These are phyloP conservation scores for Hybos culiciformis DNA, from an alignment of 2,888 invertebrate genomes.

Conservation along the genomic window DNA sequence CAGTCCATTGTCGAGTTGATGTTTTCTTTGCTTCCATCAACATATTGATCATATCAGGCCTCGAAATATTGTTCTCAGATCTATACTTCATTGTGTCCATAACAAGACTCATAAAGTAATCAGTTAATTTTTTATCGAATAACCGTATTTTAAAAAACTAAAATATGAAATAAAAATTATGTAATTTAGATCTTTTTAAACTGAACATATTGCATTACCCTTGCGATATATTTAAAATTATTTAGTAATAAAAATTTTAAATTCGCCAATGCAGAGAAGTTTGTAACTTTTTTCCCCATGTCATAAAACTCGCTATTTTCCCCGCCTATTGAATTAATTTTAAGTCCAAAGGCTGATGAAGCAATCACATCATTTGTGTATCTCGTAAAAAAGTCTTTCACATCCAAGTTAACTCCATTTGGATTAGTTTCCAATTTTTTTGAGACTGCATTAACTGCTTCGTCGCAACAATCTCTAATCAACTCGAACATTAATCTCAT, in stretches of 20 bases:
- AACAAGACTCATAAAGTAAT: slow-evolving; percentile 36
- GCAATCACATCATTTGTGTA: slow-evolving; percentile 29
- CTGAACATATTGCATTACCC: slow-evolving; percentile 19
- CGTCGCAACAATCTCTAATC: slow-evolving; percentile 23
- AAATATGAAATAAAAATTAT: neutral
- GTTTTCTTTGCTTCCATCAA: slow-evolving; percentile 37
- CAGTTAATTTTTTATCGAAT: slow-evolving; percentile 24
- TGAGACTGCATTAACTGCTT: slow-evolving; percentile 11
- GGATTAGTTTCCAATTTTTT: neutral
- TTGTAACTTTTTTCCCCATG: slow-evolving; percentile 38
- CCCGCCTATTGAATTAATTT: slow-evolving; percentile 40
- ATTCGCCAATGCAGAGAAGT: slow-evolving; percentile 24
- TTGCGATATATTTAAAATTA: slow-evolving; percentile 17
- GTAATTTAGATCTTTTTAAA: neutral
- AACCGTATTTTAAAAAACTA: slow-evolving; percentile 20
- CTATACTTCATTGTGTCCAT: slow-evolving; percentile 36
- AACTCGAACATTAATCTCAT: slow-evolving; percentile 36
- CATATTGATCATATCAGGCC: slow-evolving; percentile 43
- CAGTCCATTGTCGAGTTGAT: slow-evolving; percentile 26
- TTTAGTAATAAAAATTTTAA: slow-evolving; percentile 20
- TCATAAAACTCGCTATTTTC: slow-evolving; percentile 41
- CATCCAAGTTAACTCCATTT: slow-evolving; percentile 15
- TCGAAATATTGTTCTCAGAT: slow-evolving; percentile 34
- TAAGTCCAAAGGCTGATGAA: slow-evolving; percentile 28
- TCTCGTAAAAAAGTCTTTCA: slow-evolving; percentile 24